These are phyloP conservation scores for Amblyopsis rosae DNA, from an alignment of 2,113 vertebrate species.

Conservation along the genomic window DNA sequence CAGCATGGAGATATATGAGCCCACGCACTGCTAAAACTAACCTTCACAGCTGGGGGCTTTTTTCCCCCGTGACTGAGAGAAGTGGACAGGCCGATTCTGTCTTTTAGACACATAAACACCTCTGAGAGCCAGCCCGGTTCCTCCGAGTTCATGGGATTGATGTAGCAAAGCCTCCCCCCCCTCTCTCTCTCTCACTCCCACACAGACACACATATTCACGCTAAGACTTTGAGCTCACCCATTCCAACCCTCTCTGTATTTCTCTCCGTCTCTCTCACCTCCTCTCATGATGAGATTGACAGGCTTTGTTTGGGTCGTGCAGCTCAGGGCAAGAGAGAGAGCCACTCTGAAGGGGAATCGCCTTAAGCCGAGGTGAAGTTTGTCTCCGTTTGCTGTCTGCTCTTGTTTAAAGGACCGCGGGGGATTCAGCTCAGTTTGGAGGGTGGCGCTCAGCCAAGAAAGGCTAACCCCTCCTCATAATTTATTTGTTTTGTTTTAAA, in stretches of 20 bases:
- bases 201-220: not conserved
- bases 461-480: not conserved
- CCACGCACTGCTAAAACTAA: too few relatives aligned
- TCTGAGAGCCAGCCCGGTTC: constrained; percentile 44
- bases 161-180: constrained; percentile 35
- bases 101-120: constrained; percentile 54
- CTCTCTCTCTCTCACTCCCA: constrained; percentile 8
- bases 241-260: constrained; percentile 8
- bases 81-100: constrained; percentile 35
- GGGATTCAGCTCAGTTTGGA: constrained; percentile 29
- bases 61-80: constrained; percentile 10
- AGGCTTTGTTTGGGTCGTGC: constrained; percentile 55
- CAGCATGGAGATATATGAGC: too few relatives aligned
- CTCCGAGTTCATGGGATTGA: constrained; percentile 56
- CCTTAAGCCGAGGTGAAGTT: constrained; percentile 64
- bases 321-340: constrained; percentile 47
- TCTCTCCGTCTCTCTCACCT: constrained; percentile 34
- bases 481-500: not conserved
- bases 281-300: constrained; percentile 65
- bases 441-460: constrained; percentile 13
- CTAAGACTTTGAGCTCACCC: too few relatives aligned
- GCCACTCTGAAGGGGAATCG: constrained; percentile 56
- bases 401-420: constrained; percentile 34
- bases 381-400: constrained; percentile 46
- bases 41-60: not conserved